Conservation (phyloP, 2,888 invertebrate species). For the Cantharis nigra region DNA sequence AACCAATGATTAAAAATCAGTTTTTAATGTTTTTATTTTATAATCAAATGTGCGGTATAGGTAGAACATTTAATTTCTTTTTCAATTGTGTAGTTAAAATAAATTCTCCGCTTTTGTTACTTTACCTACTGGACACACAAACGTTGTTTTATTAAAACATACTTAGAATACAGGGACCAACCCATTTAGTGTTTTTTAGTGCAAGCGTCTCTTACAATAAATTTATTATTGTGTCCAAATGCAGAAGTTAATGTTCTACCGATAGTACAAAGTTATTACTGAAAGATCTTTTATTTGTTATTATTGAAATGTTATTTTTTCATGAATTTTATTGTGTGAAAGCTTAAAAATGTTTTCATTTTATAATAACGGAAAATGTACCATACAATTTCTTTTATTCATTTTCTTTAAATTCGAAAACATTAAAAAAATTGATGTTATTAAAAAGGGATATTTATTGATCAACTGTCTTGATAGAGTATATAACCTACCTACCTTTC, state of each 20-base stretch:
- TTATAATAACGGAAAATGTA: not conserved
- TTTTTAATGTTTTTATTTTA: slow-evolving; percentile 5
- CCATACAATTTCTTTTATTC: not conserved
- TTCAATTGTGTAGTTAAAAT: not conserved
- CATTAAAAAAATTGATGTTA: not conserved
- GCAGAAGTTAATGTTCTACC: not conserved
- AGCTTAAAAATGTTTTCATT: not conserved
- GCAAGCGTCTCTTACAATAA: not conserved
- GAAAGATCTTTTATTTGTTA: not conserved
- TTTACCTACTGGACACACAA: not conserved
- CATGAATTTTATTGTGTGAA: not conserved
- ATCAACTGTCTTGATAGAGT: not conserved
- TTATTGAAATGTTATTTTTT: not conserved
- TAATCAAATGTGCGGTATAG: not conserved
- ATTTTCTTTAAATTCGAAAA: not conserved
- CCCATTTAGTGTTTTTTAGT: not conserved
- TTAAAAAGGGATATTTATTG: not conserved
- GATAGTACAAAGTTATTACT: not conserved
- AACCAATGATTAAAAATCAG: slow-evolving; percentile 5
- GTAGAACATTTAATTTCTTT: not conserved
- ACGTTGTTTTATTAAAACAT: not conserved
- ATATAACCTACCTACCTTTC: not conserved
- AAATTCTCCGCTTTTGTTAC: not conserved
- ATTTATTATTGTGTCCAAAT: not conserved
- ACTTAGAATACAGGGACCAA: not conserved